Conservation (phyloP, 2,113 vertebrate species). For the Corythoichthys haematopterus region DNA sequence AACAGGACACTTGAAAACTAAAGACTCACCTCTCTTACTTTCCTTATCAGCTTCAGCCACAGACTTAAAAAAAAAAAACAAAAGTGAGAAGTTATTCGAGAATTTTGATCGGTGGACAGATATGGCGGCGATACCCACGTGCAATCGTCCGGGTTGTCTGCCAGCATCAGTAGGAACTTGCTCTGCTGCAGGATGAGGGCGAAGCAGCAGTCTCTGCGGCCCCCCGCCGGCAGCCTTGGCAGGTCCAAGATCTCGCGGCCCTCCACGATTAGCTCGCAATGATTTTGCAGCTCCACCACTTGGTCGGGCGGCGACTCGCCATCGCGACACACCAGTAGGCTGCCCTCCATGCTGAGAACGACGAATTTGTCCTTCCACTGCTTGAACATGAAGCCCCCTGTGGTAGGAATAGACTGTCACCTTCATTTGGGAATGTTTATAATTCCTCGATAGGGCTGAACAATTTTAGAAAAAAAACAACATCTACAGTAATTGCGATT, state of each 20-base stretch:
- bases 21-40: slow-evolving; percentile 78
- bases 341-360: slow-evolving; percentile 72
- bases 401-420: not conserved
- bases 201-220: slow-evolving; percentile 76
- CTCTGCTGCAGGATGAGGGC: slow-evolving; percentile 72
- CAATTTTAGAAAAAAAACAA: too few relatives aligned
- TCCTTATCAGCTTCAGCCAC: slow-evolving; percentile 75
- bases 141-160: slow-evolving; percentile 72
- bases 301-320: slow-evolving; percentile 71
- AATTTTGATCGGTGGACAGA: too few relatives aligned
- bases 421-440: not conserved
- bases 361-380: slow-evolving; percentile 81
- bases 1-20: not conserved
- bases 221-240: slow-evolving; percentile 72
- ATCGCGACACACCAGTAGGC: slow-evolving; percentile 72
- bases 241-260: slow-evolving; percentile 74
- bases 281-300: slow-evolving; percentile 66
- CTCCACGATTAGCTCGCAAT: slow-evolving; percentile 69
- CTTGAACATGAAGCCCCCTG: slow-evolving; percentile 81
- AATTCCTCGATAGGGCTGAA: too few relatives aligned
- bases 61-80: slow-evolving; percentile 55
- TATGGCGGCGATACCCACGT: slow-evolving; percentile 44
- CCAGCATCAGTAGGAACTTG: slow-evolving; percentile 73
- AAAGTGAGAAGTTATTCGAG: slow-evolving; percentile 11
- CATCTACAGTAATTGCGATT: too few relatives aligned